Conservation (phyloP, 2,113 vertebrate species). For the Lepisosteus osseus region DNA sequence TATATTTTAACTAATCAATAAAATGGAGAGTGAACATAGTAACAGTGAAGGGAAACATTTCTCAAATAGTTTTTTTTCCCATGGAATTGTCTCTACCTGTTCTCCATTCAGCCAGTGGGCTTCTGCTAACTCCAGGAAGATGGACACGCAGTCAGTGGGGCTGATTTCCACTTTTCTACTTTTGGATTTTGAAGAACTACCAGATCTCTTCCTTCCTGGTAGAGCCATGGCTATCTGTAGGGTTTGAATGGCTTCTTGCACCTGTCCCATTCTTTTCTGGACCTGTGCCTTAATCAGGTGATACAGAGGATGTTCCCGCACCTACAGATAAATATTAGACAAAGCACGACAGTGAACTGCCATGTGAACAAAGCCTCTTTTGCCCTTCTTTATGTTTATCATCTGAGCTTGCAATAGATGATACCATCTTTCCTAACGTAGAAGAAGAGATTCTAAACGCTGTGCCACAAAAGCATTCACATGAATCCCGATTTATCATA, state of each 20-base stretch:
- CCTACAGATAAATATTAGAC: conserved; percentile 49
- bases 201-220: conserved; percentile 75
- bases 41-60: no score
- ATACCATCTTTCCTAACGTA: no score
- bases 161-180: conserved; percentile 71
- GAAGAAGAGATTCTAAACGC: no score
- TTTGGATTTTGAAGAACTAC: conserved; percentile 71
- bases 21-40: no score
- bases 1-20: not conserved
- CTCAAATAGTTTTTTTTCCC: no score
- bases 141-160: conserved; percentile 75
- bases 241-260: conserved; percentile 87
- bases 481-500: no score
- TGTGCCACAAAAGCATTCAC: no score
- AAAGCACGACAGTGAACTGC: not conserved
- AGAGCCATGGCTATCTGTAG: conserved; percentile 90
- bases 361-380: no score
- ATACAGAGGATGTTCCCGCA: conserved; percentile 88
- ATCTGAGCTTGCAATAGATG: no score
- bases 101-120: conserved; percentile 87
- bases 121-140: conserved; percentile 89
- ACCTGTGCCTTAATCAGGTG: conserved; percentile 91
- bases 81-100: conserved; percentile 61
- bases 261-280: conserved; percentile 83
- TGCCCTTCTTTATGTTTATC: no score